Base-by-base conservation (phyloP, 2,113 vertebrate genomes). In the Andinoacara biseriatus region DNA sequence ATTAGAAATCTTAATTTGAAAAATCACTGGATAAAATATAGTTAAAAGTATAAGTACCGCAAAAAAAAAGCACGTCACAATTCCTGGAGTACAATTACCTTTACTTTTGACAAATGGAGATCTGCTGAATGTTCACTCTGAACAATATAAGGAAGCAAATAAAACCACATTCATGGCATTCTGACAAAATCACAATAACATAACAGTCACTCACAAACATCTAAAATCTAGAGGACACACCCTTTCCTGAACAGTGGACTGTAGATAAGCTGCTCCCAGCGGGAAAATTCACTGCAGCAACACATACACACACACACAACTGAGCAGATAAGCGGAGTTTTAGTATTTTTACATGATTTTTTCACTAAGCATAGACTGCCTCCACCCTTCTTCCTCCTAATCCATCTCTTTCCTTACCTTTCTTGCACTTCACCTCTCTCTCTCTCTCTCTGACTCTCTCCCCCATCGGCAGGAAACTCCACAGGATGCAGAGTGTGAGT, bases 401-500 rank as follows among this genome's bases (percentile, higher is more conserved):
- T 81, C 43, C 33, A 10, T 49, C 58, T 43, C 61, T 88, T 69
- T 76, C 49, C 65, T 58, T 75, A 63, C 52, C 33, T 31, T 69
- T 52, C 82, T 13, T 72, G 65, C 65, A 33, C 29, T 52, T 74
- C 35, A 38, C 69, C 15, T 58, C 11, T 60, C 11, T 72, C 15
- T 58, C 11, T 60, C 11, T 72, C 20, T 58, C 67, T 63, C 54
- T 58, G 61, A 67, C 38, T 26, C 63, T 67, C 38, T 20, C 65
- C 58, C 74, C 61, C 72, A 35, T 67, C 31, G 54, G 86, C 93
- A 96, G 95, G 95, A 96, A 95, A 89, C 85, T 87, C 85, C 87
- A 93, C 95, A 95, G 95, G 95, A 96, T 94, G 93, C 87, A 75
- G 90, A 91, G 84, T 86, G 78, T 91, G 94, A 93, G 92, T 94